Conservation (phyloP, 1,140 invertebrate species). For the Pogonomyrmex californicus region DNA sequence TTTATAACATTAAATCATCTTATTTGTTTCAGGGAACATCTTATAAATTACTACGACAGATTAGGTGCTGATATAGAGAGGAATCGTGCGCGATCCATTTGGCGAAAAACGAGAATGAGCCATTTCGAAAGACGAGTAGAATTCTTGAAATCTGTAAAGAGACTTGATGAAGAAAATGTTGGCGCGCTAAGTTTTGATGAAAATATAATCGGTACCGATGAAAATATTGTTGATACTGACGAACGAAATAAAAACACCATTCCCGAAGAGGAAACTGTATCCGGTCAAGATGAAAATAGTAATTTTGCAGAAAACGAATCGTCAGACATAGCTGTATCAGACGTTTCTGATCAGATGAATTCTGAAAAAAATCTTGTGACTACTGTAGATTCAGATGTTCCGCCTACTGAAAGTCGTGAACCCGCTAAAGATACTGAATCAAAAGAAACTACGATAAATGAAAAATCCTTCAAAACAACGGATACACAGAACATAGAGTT, state of each 20-base stretch:
- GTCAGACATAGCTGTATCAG: not conserved
- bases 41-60: conserved; percentile 88
- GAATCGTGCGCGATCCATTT: conserved; percentile 87
- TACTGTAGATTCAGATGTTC: not conserved
- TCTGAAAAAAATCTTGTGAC: not conserved
- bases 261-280: not conserved
- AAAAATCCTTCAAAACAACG: not conserved
- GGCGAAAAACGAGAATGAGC: conserved; percentile 88
- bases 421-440: not conserved
- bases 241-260: not conserved
- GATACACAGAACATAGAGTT: not conserved
- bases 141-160: conserved; percentile 56
- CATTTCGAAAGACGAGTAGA: conserved; percentile 87
- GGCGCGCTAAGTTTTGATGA: not conserved
- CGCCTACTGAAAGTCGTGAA: not conserved
- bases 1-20: not conserved
- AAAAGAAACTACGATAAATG: conserved; percentile 15
- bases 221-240: not conserved
- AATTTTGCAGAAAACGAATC: conserved; percentile 62
- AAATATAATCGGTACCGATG: not conserved
- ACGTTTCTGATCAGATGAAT: conserved; percentile 5
- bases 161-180: not conserved
- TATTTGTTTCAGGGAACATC: conserved; percentile 82
- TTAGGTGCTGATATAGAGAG: conserved; percentile 87
- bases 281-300: conserved; percentile 67